These are phyloP conservation scores for Aegotheles bennettii DNA, from an alignment of 2,113 vertebrate genomes.

Conservation along the genomic window DNA sequence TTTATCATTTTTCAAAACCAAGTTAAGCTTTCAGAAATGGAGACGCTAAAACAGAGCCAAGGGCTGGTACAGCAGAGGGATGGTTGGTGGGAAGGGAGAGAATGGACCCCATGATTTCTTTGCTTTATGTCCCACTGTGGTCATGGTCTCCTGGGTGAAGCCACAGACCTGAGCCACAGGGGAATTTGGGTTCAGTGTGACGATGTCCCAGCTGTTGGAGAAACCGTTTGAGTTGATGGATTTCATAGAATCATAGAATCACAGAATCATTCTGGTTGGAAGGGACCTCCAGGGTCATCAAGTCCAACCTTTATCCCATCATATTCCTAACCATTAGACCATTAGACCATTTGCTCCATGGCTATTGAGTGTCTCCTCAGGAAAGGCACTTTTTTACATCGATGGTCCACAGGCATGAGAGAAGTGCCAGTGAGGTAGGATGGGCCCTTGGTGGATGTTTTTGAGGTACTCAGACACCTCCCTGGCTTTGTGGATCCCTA, in stretches of 20 bases:
- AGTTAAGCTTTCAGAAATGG: neutral
- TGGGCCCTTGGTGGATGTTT: neutral
- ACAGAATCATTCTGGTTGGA: no score
- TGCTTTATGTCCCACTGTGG: neutral
- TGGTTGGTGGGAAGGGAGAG: fast-evolving
- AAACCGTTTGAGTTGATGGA: neutral
- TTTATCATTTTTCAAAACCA: neutral
- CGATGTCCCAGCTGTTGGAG: neutral
- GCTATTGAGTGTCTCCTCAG: neutral
- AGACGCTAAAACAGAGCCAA: neutral
- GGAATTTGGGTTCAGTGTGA: neutral
- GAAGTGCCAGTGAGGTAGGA: neutral
- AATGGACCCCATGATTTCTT: neutral
- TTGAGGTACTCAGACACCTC: fast-evolving
- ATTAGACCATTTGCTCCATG: no score
- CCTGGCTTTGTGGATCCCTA: neutral
- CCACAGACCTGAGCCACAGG: fast-evolving
- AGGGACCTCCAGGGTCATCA: no score
- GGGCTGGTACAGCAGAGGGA: neutral
- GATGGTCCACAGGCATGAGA: neutral
- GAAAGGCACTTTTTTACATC: neutral
- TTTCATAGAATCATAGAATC: no score
- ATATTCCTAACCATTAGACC: no score
- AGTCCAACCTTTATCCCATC: no score
- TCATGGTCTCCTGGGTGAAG: neutral